Conservation (phyloP, 2,888 invertebrate genomes). For the Acronicta aceris region DNA sequence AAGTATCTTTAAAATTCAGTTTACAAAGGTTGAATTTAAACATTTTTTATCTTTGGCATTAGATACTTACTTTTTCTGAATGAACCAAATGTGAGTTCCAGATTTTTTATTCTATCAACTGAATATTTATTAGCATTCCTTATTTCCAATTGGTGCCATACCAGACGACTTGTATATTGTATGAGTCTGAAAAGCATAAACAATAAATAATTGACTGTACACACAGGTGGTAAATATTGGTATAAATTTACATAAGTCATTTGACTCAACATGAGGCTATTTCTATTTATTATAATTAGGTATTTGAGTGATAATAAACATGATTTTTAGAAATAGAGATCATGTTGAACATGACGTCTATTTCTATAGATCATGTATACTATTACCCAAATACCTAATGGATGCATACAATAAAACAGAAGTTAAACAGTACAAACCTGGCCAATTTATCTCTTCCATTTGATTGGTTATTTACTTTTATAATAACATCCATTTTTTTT, state of each 20-base stretch:
- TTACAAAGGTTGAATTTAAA: too few relatives aligned
- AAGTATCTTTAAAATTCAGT: too few relatives aligned
- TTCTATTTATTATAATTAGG: too few relatives aligned
- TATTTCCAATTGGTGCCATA: constrained; percentile 94
- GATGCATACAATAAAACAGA: background rate
- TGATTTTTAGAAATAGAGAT: too few relatives aligned
- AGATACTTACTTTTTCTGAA: constrained; percentile 93
- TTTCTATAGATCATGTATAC: too few relatives aligned
- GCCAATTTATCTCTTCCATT: constrained; percentile 89
- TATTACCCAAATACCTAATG: too few relatives aligned
- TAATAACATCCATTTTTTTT: constrained; percentile 80
- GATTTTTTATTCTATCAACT: constrained; percentile 93
- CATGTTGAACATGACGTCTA: too few relatives aligned
- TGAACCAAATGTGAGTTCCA: constrained; percentile 95
- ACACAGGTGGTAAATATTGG: too few relatives aligned
- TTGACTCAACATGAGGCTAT: too few relatives aligned
- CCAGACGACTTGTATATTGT: constrained; percentile 94
- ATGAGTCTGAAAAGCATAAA: constrained; percentile 89
- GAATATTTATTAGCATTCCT: constrained; percentile 90
- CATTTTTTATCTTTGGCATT: too few relatives aligned
- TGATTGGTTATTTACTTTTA: constrained; percentile 87
- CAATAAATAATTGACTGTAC: background rate
- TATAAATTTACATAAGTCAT: too few relatives aligned
- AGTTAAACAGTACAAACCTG: constrained; percentile 70
- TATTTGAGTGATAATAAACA: too few relatives aligned